Conservation (phyloP, 2,797 vertebrate species). For the Anguilla anguilla region DNA sequence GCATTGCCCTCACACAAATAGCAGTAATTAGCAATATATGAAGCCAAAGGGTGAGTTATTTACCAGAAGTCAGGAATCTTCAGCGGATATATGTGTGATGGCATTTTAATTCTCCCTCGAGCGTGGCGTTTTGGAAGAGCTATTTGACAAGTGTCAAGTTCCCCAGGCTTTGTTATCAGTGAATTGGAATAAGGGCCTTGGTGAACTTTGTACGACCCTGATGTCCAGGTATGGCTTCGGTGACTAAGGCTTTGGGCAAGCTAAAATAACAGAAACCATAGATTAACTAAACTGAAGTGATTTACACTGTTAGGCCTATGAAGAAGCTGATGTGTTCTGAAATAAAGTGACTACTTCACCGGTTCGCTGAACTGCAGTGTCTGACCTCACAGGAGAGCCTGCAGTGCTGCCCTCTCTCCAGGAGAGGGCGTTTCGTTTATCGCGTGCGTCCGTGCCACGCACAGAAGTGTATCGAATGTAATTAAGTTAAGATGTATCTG, state of each 20-base stretch:
- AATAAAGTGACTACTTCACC: background rate
- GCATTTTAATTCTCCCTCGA: background rate
- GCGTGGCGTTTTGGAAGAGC: background rate
- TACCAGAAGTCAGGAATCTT: background rate
- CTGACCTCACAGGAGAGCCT: background rate
- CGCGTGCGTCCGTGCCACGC: background rate
- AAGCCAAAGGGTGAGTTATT: conserved; percentile 12
- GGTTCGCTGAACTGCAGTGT: background rate
- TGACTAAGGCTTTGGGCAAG: background rate
- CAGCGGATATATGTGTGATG: background rate
- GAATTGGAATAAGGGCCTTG: background rate
- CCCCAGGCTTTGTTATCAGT: background rate
- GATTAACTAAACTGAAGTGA: background rate
- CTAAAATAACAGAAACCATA: background rate
- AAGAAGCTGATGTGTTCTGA: background rate
- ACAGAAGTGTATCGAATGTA: background rate
- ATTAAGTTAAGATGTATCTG: conserved; percentile 13
- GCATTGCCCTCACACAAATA: background rate
- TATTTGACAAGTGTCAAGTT: background rate
- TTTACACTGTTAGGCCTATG: background rate
- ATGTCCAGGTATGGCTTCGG: background rate
- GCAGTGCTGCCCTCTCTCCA: background rate
- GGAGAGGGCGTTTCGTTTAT: conserved; percentile 5
- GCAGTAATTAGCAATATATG: background rate
- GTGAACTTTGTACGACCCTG: background rate